Base-by-base conservation (phyloP, 2,113 vertebrate species). In the Azemiops feae region DNA sequence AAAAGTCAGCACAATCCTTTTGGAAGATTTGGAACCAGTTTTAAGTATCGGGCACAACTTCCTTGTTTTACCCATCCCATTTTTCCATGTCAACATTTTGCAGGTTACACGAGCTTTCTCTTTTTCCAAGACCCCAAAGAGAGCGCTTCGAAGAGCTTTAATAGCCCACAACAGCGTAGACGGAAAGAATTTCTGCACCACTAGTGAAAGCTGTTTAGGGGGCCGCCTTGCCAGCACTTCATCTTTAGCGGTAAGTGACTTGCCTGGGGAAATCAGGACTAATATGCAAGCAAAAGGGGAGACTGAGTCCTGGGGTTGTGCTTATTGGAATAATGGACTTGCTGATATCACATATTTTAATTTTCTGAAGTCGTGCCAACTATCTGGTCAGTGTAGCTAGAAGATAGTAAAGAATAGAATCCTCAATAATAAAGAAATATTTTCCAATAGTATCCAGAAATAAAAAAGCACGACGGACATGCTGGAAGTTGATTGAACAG, bases 71-170 rank as follows among this genome's bases (percentile, higher is more conserved):
- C 8, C n/a, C 90, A 16, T 16, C 4, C 9, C 47, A 43, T 25
- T 34, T 34, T 9, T 43, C 52, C 23, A 95, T 95, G 57, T 96
- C 86, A 45, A 81, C 85, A 92, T 81, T 92, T 74, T 93, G 23
- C 94, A 99, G 99, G 99, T 99, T 88, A 99, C 99, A 0, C 97
- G 99, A 96, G 99, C 98, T 0, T 99, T 99, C 95, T 99, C 99
- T 22, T 99, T 99, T 96, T 98, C 98, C 0, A 99, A 99, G 97
- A 99, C 99, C 2, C 99, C 99, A 0, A 99, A 98, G 97, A 98
- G 98, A 96, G 98, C 98, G 43, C 98, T 99, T 12, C 99, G 98
- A 96, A 97, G 98, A 96, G 98, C 99, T 43, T 97, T 99, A 86
- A 96, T 99, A 98, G 97, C 98, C 0, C 98, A 97, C 43, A 98